Base-by-base conservation (phyloP, 2,797 vertebrate genomes). In the Arctocebus calabarensis region DNA sequence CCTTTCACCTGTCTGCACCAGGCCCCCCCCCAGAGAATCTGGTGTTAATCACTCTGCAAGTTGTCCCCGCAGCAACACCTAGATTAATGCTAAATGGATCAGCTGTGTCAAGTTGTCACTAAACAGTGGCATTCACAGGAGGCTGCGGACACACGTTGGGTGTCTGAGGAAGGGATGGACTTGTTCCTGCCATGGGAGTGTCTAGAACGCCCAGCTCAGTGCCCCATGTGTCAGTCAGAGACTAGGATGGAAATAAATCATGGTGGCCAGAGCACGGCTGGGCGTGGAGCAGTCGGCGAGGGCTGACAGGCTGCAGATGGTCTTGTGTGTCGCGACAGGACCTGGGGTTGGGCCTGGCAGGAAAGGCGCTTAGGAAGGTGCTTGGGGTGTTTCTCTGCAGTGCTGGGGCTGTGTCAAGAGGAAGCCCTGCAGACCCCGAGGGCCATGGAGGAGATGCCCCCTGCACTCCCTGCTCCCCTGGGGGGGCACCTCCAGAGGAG, bases 401-500 rank as follows among this genome's bases (percentile, higher is more conserved):
- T 17, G 43, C 23, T 3, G 5, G 16, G 0, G 71, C 29, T 2
- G 0, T 2, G 10, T 11, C 64, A 11, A 0, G 11, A 12, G 45
- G 84, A 74, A 4, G 48, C 45, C 20, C 19, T 5, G 2, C 3
- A 20, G 40, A n/a, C 48, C 16, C 40, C 4, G 1, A 1, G 5
- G 32, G 32, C 16, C 32, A 0, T 7, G 43, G 2, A 27, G 57
- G 45, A 29, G 1, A 11, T 0, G 3, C 0, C 14, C 23, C 27
- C 32, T 14, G 64, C 1, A 22, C 77, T 73, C 11, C 43, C 59
- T 45, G 25, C n/a, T 40, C 40, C 52, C 20, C 55, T 17, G 7
- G 45, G 13, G 8, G 25, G 62, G 40, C 20, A 19, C 9, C 57
- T n/a, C 68, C 70, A 20, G n/a, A 5, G 68, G 57, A 43, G 25